These are phyloP conservation scores for Pseudochromis fuscus DNA, from an alignment of 2,797 vertebrate genomes.

Conservation along the genomic window DNA sequence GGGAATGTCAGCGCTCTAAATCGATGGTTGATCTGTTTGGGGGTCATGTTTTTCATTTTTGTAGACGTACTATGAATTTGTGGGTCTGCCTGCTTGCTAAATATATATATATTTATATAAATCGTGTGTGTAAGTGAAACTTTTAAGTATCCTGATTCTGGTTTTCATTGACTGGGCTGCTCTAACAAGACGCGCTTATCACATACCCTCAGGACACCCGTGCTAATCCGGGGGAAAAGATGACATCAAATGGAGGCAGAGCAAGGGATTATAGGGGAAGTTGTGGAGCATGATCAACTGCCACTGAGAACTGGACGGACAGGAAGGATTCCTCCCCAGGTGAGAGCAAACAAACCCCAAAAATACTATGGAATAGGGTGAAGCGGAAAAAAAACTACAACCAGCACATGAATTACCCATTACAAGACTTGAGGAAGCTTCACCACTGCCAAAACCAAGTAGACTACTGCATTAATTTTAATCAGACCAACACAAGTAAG, in stretches of 20 bases:
- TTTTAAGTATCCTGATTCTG: constrained; percentile 65
- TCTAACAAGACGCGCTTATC: constrained; percentile 73
- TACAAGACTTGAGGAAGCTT: constrained; percentile 41
- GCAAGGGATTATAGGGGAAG: constrained; percentile 77
- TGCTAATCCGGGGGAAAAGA: constrained; percentile 78
- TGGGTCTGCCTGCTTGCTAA: neutral
- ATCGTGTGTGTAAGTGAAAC: constrained; percentile 55
- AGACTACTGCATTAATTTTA: constrained; percentile 58
- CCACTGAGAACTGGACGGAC: constrained; percentile 61
- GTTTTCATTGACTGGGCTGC: constrained; percentile 68
- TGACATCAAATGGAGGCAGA: constrained; percentile 77
- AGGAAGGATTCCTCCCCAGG: constrained; percentile 51
- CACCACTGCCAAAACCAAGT: constrained; percentile 35
- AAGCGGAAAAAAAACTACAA: constrained; percentile 2
- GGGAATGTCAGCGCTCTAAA: constrained; percentile 48
- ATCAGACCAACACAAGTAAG: constrained; percentile 49
- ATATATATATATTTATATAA: too few species aligned
- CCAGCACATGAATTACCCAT: constrained; percentile 63
- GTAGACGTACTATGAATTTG: neutral
- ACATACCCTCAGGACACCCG: constrained; percentile 50
- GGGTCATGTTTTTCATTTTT: constrained; percentile 34
- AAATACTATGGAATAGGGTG: constrained; percentile 32
- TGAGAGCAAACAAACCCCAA: constrained; percentile 40
- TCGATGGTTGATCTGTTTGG: constrained; percentile 32
- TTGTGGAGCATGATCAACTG: constrained; percentile 71